Percentiles rank a stretch among this genome's conserved stretches.
Evolutionary conservation across 1,140 invertebrate genomes (phyloP).

Genomic region (Psilanteris sp.): DNA sequence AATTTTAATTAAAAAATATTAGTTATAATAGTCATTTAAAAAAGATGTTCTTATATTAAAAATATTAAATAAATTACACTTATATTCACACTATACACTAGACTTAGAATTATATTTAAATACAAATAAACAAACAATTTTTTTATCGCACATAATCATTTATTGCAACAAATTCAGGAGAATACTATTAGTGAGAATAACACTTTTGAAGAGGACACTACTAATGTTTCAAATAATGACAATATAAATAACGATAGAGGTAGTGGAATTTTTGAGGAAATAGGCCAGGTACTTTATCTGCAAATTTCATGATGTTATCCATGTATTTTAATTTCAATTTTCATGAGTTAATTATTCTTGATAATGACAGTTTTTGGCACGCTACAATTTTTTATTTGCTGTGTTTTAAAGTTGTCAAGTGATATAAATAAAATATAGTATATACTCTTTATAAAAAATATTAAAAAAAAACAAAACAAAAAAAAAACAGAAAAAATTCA

Average conservation of each 20-base stretch:
- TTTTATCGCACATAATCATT: conserved; percentile 42
- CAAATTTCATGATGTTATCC: conserved; percentile 45
- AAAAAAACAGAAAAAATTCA: too few species aligned
- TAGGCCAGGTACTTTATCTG: conserved; percentile 45
- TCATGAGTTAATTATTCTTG: conserved; percentile 27
- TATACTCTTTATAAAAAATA: neutral
- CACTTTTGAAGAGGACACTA: conserved; percentile 44
- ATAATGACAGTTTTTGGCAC: conserved; percentile 22
- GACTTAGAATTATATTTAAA: conserved; percentile 15
- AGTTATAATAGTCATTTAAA: neutral
- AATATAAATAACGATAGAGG: conserved; percentile 41
- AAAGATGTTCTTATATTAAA: neutral
- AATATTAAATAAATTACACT: conserved; percentile 10
- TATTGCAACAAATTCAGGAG: conserved; percentile 49
- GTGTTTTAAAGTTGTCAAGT: conserved; percentile 18
- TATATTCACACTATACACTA: conserved; percentile 27
- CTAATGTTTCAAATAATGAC: conserved; percentile 36
- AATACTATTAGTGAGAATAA: conserved; percentile 29
- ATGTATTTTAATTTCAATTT: conserved; percentile 27
- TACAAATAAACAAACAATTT: conserved; percentile 8
- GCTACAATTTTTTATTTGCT: conserved; percentile 34
- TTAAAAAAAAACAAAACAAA: too few species aligned
- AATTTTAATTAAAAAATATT: conserved; percentile 2
- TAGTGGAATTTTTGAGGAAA: conserved; percentile 44
- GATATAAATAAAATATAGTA: conserved; percentile 1